These are phyloP conservation scores for Pachyuromys duprasi DNA, from an alignment of 2,797 vertebrate genomes.

Conservation along the genomic window DNA sequence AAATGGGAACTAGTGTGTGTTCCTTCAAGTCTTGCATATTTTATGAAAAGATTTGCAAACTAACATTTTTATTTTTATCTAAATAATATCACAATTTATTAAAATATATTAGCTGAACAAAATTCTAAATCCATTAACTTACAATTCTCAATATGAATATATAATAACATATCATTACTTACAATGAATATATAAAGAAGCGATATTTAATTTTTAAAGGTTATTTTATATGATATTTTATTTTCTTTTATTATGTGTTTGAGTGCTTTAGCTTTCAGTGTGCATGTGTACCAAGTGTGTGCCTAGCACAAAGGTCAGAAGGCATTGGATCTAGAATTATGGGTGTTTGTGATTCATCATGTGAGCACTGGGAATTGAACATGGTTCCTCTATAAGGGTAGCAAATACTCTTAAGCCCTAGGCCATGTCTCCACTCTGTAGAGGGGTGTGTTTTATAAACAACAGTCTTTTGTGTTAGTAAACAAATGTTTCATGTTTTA, in stretches of 20 bases:
- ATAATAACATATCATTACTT: background rate
- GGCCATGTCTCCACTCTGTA: background rate
- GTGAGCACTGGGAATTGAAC: background rate
- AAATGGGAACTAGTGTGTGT: conserved; percentile 69
- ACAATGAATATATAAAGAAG: background rate
- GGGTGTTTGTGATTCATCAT: background rate
- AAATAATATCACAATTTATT: conserved; percentile 38
- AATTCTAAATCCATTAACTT: conserved; percentile 16
- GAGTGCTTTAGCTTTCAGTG: background rate
- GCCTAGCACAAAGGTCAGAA: background rate
- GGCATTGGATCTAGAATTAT: background rate
- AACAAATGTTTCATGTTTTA: background rate
- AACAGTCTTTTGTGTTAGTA: background rate
- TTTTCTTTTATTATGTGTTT: background rate
- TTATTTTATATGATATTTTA: background rate
- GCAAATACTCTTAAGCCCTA: background rate
- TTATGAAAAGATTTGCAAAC: conserved; percentile 47
- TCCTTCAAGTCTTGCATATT: conserved; percentile 50
- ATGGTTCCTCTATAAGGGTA: background rate
- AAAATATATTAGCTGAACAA: conserved; percentile 18
- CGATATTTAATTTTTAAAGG: background rate
- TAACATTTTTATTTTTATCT: conserved; percentile 44
- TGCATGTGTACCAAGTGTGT: background rate
- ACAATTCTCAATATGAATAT: background rate
- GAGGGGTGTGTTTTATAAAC: background rate